Evolutionary conservation across 2,888 invertebrate genomes (phyloP), one percentile per base, ranked within the genome.

Genomic region (Ichneumon xanthorius): DNA sequence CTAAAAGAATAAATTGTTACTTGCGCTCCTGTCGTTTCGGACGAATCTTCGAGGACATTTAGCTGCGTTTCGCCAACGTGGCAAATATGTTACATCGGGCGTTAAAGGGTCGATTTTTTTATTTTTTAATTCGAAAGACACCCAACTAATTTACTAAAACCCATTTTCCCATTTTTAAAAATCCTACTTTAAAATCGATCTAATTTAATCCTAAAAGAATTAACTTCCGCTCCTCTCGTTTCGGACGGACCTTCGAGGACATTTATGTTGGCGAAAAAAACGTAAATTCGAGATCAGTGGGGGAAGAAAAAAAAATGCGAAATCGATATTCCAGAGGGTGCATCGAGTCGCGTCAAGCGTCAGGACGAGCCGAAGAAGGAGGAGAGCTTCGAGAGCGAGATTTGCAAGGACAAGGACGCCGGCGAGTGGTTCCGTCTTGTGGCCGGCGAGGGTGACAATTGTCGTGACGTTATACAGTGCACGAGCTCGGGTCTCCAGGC

Each of bases 341-440:
- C 95, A 90, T 93, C 93, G 88, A 93, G 94, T 90, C 95, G 97
- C 92, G 95, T 95, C 91, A 95, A 96, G 94, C 95, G 96, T 91
- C 97, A 97, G 93, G 96, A 96, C 63, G 96, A 96, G 37, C 88
- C 94, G 22, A 97, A 97, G 95, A 97, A 97, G 95, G 97, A 97
- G 91, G 98, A 98, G 91, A 97, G 96, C 94, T 97, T 97, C 94
- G 98, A 98, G 94, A 96, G 95, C 93, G 98, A 98, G 94, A 96
- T 98, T 90, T 98, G 98, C 95, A 98, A 98, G 95, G 98, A 98
- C 95, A 98, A 98, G 95, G 98, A 98, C 95, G 98, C 98, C 75
- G 98, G 98, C 88, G 98, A 98, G 95, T 98, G 98, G 98, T 98
- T 98, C 95, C 96, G 98, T 92, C 95, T 98, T 93, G 97, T 97